A percentile compares a stretch with the other conserved stretches of the same genome.
Evolutionary conservation across 2,888 invertebrate species (phyloP).

Genomic region (Limenitis camilla): DNA sequence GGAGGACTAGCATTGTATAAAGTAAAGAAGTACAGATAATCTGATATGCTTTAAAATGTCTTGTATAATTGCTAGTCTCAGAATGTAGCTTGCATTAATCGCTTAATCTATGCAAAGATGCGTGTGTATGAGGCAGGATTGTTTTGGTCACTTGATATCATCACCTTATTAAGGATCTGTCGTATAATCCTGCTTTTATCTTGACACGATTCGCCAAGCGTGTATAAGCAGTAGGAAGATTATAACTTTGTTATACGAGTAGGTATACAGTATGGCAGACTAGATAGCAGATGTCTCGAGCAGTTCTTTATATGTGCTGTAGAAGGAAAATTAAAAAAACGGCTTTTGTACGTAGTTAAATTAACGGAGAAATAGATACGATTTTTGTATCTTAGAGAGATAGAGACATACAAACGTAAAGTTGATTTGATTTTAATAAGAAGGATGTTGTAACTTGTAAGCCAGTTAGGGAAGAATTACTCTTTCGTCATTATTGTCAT

Average conservation of each 20-base stretch:
- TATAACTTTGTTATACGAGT: constrained; percentile 23
- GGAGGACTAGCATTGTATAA: too few relatives aligned
- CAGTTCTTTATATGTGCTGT: constrained; percentile 25
- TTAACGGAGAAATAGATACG: background rate
- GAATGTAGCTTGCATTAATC: background rate
- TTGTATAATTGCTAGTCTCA: background rate
- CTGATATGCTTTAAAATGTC: background rate
- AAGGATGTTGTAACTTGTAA: too few relatives aligned
- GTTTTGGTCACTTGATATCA: constrained; percentile 21
- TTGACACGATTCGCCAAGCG: constrained; percentile 20
- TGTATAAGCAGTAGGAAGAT: constrained; percentile 22
- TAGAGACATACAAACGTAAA: too few relatives aligned
- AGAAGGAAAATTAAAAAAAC: constrained; percentile 38
- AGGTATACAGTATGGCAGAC: constrained; percentile 6
- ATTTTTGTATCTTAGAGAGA: background rate
- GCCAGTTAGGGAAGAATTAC: too few relatives aligned
- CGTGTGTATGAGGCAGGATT: constrained; percentile 8
- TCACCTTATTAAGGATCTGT: constrained; percentile 19
- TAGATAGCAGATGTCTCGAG: constrained; percentile 36
- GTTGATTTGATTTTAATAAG: too few relatives aligned
- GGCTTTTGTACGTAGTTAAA: constrained; percentile 20
- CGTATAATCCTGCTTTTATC: constrained; percentile 21
- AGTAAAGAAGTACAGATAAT: too few relatives aligned
- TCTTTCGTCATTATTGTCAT: too few relatives aligned
- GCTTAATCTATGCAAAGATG: constrained; percentile 3